Percentiles rank a stretch among this genome's conserved stretches.
phyloP scores from a whole-genome alignment of 2,888 invertebrate species.

The Idaea straminata region DNA sequence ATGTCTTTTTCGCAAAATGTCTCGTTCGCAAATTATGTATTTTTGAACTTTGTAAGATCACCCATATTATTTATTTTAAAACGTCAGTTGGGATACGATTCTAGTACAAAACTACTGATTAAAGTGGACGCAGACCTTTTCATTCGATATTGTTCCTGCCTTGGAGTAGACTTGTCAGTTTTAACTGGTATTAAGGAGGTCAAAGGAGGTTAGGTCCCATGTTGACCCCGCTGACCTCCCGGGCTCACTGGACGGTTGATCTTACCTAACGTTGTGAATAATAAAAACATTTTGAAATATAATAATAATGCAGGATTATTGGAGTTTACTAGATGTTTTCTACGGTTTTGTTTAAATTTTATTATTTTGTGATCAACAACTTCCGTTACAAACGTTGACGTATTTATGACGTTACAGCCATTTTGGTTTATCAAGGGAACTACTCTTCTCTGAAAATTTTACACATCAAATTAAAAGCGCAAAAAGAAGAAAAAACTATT shows the following conservation, averaged over 20 bases:
- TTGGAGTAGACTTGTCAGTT: conserved; percentile 10
- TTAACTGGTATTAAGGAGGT: conserved; percentile 7
- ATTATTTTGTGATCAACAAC: too few species aligned
- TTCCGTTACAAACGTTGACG: too few species aligned
- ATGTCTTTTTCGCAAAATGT: too few species aligned
- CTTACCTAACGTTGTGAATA: not conserved
- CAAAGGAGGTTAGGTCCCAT: not conserved
- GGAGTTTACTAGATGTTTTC: not conserved
- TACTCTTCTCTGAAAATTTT: too few species aligned
- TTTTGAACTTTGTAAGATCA: too few species aligned
- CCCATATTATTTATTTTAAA: too few species aligned
- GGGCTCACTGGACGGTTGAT: not conserved
- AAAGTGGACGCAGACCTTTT: not conserved
- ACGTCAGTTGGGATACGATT: too few species aligned
- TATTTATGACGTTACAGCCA: too few species aligned
- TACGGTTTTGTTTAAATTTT: not conserved
- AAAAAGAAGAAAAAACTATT: too few species aligned
- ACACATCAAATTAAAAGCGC: too few species aligned
- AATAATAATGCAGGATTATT: not conserved
- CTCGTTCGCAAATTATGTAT: too few species aligned
- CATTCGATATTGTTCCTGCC: not conserved
- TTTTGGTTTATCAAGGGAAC: too few species aligned
- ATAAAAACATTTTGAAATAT: not conserved
- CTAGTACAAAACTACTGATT: not conserved
- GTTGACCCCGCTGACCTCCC: not conserved